Conservation (phyloP, 2,113 vertebrate species). For the Etheostoma spectabile region DNA sequence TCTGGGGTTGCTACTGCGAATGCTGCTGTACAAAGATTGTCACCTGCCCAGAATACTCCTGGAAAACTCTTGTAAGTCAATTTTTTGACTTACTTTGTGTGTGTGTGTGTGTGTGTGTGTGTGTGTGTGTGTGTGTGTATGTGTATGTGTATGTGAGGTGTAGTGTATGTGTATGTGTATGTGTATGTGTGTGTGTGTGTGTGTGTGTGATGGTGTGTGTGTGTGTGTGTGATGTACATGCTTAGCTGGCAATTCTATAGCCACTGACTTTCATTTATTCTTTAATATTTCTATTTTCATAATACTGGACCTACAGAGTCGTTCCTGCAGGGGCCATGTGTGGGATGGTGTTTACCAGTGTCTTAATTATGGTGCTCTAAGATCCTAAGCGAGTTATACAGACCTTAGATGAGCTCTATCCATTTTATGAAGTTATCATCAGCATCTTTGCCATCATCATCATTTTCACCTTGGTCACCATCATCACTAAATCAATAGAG, state of each 20-base stretch:
- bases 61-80: constrained; percentile 89
- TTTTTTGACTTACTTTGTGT: neutral
- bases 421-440: constrained; percentile 81
- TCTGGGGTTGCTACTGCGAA: constrained; percentile 90
- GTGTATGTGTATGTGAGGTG: too few species aligned
- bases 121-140: neutral
- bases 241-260: neutral
- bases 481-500: constrained; percentile 84
- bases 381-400: constrained; percentile 58
- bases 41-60: constrained; percentile 89
- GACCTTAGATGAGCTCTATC: constrained; percentile 61
- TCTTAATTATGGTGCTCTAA: constrained; percentile 54
- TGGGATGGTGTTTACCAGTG: constrained; percentile 56
- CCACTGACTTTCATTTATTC: constrained; percentile 2
- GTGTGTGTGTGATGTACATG: neutral
- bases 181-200: neutral
- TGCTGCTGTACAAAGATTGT: constrained; percentile 88
- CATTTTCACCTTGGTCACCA: constrained; percentile 83
- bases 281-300: constrained; percentile 25
- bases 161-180: too few species aligned
- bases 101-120: constrained; percentile 8
- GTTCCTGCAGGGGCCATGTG: neutral
- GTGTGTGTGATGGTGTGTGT: neutral
- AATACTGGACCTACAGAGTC: neutral
- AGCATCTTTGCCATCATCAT: constrained; percentile 79